Base-by-base conservation (phyloP, 2,888 invertebrate species). In the Drosophila yooni region DNA sequence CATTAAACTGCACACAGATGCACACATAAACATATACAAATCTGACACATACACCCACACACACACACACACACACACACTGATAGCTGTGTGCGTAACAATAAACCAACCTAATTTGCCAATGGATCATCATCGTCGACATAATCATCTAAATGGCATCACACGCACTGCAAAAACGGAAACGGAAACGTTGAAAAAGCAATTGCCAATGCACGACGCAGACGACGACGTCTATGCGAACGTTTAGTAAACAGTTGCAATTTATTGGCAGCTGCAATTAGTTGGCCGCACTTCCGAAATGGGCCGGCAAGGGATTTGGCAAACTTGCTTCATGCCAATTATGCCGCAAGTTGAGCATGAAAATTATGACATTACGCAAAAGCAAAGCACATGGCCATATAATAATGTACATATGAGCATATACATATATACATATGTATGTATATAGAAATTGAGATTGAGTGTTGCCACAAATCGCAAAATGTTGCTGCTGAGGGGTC, bases 101-200 rank as follows among this genome's bases (percentile, higher is more conserved):
- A 82, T 82, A 70, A 74, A 66, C 60, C 69, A 85, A 66, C 63
- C 60, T 70, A 63, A 80, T 83, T 68, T 50, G 40, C 46, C 29
- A 50, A 61, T 65, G 57, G 51, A 52, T 60, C 76, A 58, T 76
- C 60, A 36, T 50, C 29, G 52, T 80, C 67, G 10, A 10, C 31
- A 77, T 65, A 68, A 74, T 67, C 70, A 57, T 78, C 76, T 67
- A 71, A 76, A 70, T 73, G 61, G 61, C 68, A 74, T 59, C 59
- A 65, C 72, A 88, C 76, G 77, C 68, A 62, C 54, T 51, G 63
- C 67, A 52, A 73, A 77, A 69, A 57, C 89, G 84, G 84, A 84
- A 89, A 66, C 85, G 84, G 84, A 85, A 85, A 63, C 77, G 82
- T 58, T 84, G 70, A 82, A 89, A 87, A 83, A 80, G 81, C 84